These are phyloP conservation scores for Macropis europaea DNA, from an alignment of 2,888 invertebrate species.

Conservation along the genomic window DNA sequence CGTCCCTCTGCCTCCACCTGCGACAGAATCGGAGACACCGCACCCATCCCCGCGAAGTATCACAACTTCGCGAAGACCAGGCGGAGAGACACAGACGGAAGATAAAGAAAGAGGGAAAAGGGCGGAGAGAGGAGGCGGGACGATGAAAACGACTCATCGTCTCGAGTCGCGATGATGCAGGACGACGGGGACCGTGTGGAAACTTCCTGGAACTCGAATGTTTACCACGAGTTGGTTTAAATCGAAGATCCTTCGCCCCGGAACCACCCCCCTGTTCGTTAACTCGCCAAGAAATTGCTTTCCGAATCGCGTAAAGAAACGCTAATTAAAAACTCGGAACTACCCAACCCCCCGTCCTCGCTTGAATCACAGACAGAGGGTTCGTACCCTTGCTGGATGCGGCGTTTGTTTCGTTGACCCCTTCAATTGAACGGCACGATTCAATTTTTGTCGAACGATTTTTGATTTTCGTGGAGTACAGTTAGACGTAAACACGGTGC, in stretches of 20 bases:
- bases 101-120: slow-evolving; percentile 9
- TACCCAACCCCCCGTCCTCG: not conserved
- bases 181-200: slow-evolving; percentile 40
- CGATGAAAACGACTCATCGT: slow-evolving; percentile 44
- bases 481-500: too few species aligned
- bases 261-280: slow-evolving; percentile 43
- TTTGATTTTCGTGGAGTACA: too few species aligned
- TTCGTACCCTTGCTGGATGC: not conserved
- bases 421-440: too few species aligned
- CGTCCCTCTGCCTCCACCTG: slow-evolving; percentile 51
- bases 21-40: slow-evolving; percentile 64
- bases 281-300: slow-evolving; percentile 58
- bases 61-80: slow-evolving; percentile 51
- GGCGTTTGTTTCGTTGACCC: too few species aligned
- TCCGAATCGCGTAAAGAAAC: slow-evolving; percentile 57
- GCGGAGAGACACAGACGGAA: slow-evolving; percentile 23
- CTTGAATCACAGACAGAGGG: not conserved
- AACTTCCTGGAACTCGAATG: slow-evolving; percentile 68
- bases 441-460: too few species aligned
- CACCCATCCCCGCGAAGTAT: slow-evolving; percentile 67
- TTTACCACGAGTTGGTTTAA: slow-evolving; percentile 65
- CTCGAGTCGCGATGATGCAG: slow-evolving; percentile 31
- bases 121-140: not conserved
- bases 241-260: slow-evolving; percentile 52
- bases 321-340: slow-evolving; percentile 67